Evolutionary conservation across 2,113 vertebrate species (phyloP).

Genomic region (Mionectes macconnelli): DNA sequence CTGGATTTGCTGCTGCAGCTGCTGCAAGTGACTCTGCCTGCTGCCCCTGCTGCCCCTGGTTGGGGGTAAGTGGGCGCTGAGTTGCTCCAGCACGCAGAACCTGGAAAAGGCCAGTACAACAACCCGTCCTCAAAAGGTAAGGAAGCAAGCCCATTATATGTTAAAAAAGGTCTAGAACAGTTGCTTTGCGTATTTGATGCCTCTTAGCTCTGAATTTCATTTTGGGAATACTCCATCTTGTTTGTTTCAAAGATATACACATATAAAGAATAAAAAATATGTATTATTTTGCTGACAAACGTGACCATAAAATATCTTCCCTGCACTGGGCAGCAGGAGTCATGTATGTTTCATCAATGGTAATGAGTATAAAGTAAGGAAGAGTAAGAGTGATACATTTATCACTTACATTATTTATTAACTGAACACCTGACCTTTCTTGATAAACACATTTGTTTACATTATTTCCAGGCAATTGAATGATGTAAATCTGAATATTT

Average conservation of each 20-base stretch:
- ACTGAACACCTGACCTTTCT: neutral
- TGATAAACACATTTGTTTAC: neutral
- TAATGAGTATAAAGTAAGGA: neutral
- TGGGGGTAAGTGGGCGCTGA: conserved; percentile 94
- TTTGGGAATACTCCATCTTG: neutral
- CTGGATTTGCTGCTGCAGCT: conserved; percentile 86
- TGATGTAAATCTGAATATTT: neutral
- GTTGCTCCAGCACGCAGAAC: conserved; percentile 90
- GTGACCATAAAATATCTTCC: neutral
- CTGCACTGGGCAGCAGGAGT: neutral
- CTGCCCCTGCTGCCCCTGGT: conserved; percentile 91
- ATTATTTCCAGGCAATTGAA: neutral
- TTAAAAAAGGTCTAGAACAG: neutral
- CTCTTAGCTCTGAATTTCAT: neutral
- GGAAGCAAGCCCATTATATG: neutral
- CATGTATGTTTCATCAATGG: neutral
- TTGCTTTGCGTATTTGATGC: neutral
- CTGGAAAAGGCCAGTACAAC: conserved; percentile 65
- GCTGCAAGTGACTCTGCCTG: conserved; percentile 91
- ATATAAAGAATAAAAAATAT: neutral
- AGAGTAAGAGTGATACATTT: neutral
- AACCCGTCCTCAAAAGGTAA: neutral
- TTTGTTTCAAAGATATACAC: neutral
- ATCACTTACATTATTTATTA: neutral
- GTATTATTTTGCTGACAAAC: neutral